These are phyloP conservation scores for Sebastes ruberrimus DNA, from an alignment of 2,797 vertebrate species.

Conservation along the genomic window DNA sequence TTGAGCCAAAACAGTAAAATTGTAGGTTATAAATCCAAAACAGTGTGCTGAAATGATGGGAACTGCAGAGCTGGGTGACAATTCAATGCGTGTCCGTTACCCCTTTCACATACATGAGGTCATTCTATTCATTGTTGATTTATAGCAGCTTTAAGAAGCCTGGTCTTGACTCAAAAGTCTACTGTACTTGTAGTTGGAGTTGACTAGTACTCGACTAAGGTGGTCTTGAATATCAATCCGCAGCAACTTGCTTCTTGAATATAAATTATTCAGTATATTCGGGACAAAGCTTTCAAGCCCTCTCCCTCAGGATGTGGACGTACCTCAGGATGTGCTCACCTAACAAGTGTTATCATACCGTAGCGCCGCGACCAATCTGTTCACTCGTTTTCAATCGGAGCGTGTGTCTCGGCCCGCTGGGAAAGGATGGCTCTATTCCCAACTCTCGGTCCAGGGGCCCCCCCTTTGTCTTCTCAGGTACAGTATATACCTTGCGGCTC, in stretches of 20 bases:
- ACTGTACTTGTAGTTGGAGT: background rate
- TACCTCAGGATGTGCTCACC: slow-evolving; percentile 5
- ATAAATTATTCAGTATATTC: slow-evolving; percentile 33
- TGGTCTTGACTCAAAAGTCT: background rate
- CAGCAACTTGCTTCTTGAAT: background rate
- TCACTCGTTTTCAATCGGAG: slow-evolving; percentile 19
- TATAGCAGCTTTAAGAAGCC: background rate
- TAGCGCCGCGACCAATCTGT: slow-evolving; percentile 28
- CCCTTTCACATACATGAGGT: background rate
- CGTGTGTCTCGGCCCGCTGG: slow-evolving; percentile 27
- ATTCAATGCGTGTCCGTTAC: background rate
- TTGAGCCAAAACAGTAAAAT: background rate
- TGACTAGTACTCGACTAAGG: background rate
- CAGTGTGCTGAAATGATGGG: background rate
- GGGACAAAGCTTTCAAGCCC: slow-evolving; percentile 20
- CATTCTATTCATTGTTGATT: background rate
- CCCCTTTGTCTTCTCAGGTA: slow-evolving; percentile 41
- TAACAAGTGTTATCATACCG: slow-evolving; percentile 4
- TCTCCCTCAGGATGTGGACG: slow-evolving; percentile 9
- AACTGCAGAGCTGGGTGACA: background rate
- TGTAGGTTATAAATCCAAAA: background rate
- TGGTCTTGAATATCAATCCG: slow-evolving; percentile 32
- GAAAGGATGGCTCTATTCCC: slow-evolving; percentile 49
- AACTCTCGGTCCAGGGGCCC: slow-evolving; percentile 10
- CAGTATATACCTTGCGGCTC: slow-evolving; percentile 42